Percentiles rank a stretch among this genome's conserved stretches.
Conservation (phyloP, 2,888 invertebrate species). For the Drosophila silvestris region DNA sequence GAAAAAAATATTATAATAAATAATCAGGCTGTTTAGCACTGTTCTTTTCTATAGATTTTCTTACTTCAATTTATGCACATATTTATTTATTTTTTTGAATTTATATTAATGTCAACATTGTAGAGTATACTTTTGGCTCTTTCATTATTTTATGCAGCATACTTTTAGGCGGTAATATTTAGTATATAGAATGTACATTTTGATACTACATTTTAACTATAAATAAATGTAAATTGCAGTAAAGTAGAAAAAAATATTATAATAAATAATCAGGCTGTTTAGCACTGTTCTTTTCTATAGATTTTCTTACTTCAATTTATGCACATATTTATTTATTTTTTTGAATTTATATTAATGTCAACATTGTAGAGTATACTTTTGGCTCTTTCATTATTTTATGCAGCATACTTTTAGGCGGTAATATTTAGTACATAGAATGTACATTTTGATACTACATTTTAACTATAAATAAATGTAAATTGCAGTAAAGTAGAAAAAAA, state of each 20-base stretch:
- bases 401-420: too few relatives aligned
- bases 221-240: too few relatives aligned
- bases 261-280: not conserved
- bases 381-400: not conserved
- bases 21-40: not conserved
- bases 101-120: rapidly evolving
- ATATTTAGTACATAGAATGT: too few relatives aligned
- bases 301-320: not conserved
- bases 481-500: not conserved
- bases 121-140: constrained; percentile 11
- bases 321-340: not conserved
- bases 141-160: not conserved
- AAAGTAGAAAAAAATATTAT: not conserved
- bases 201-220: too few relatives aligned
- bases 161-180: too few relatives aligned
- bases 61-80: not conserved
- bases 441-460: too few relatives aligned
- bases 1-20: not conserved
- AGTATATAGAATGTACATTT: too few relatives aligned
- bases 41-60: not conserved
- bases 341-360: rapidly evolving
- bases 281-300: not conserved
- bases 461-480: too few relatives aligned
- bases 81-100: not conserved
- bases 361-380: constrained; percentile 10